Evolutionary conservation across 2,113 vertebrate genomes (phyloP).

Genomic region (Calyptomena viridis): DNA sequence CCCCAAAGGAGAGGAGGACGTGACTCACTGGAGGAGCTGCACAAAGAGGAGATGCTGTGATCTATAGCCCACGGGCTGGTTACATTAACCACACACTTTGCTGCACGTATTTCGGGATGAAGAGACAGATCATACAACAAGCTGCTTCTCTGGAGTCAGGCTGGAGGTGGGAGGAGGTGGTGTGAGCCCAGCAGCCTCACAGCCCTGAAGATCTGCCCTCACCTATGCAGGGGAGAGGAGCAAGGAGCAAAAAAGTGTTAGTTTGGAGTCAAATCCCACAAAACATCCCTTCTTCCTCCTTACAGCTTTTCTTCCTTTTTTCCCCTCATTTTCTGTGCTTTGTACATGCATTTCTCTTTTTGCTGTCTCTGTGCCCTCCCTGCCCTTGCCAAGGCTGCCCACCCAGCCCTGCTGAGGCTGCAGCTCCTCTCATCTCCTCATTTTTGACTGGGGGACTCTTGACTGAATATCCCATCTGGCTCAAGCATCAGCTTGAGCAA

Average conservation of each 20-base stretch:
- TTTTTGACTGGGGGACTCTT: background rate
- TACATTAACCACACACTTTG: background rate
- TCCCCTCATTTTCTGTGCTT: background rate
- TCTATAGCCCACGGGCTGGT: background rate
- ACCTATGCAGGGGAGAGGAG: accelerated
- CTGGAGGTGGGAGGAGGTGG: background rate
- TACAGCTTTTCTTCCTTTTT: background rate
- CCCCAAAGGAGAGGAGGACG: constrained; percentile 17
- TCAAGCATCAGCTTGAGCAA: background rate
- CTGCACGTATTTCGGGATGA: background rate
- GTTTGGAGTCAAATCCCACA: background rate
- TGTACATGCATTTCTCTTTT: background rate
- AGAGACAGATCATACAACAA: background rate
- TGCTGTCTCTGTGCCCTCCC: background rate
- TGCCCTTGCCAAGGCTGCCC: background rate
- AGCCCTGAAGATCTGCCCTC: background rate
- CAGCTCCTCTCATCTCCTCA: background rate
- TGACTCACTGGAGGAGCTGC: background rate
- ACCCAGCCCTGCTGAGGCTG: accelerated
- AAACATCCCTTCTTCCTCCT: background rate
- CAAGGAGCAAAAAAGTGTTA: background rate
- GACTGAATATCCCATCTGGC: background rate
- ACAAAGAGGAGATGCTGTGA: background rate
- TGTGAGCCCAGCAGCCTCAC: background rate
- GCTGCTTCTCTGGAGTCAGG: background rate